Conservation (phyloP, 2,888 invertebrate species). For the Machimus atricapillus region DNA sequence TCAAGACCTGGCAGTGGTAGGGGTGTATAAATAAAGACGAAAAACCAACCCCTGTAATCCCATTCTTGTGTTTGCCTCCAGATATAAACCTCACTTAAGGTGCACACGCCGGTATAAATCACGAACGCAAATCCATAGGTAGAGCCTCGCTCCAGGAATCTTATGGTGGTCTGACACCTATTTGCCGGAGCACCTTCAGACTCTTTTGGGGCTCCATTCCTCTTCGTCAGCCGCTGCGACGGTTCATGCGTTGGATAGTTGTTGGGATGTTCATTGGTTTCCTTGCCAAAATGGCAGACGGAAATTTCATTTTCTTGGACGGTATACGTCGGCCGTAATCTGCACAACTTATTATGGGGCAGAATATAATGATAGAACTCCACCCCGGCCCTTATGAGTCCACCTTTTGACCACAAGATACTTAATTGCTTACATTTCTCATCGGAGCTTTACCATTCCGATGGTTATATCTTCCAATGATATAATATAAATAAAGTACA, state of each 20-base stretch:
- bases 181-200: not conserved
- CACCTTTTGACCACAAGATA: not conserved
- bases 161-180: not conserved
- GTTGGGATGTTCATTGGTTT: not conserved
- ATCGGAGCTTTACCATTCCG: not conserved
- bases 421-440: not conserved
- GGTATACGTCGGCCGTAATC: not conserved
- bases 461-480: not conserved
- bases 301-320: not conserved
- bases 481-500: not conserved
- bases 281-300: not conserved
- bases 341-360: not conserved
- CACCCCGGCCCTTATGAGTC: not conserved
- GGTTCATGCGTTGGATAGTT: not conserved
- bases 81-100: conserved; percentile 7
- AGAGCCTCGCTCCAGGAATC: not conserved
- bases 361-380: not conserved
- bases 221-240: not conserved
- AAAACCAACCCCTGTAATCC: not conserved
- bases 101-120: conserved; percentile 24
- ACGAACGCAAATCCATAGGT: conserved; percentile 10
- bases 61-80: conserved; percentile 1
- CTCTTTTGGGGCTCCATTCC: not conserved
- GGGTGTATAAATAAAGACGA: not conserved
- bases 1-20: not conserved